phyloP scores from a whole-genome alignment of 2,888 invertebrate species.

The Napeogenes inachia region DNA sequence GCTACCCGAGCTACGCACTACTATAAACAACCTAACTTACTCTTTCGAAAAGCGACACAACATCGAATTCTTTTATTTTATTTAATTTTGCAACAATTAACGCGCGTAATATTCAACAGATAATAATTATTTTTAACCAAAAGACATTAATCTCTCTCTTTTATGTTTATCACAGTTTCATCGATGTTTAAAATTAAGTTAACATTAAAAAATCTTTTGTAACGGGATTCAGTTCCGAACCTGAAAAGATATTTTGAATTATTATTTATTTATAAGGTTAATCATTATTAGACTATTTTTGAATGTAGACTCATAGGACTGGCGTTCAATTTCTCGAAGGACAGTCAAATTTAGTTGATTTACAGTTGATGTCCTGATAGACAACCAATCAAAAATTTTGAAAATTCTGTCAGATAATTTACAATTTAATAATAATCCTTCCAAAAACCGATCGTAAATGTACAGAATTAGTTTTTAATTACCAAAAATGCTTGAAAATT shows the following conservation, averaged over 20 bases:
- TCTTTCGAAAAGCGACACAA: slow-evolving; percentile 63
- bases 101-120: slow-evolving; percentile 49
- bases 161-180: slow-evolving; percentile 34
- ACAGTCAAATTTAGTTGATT: no score
- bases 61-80: slow-evolving; percentile 60
- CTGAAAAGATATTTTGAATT: slow-evolving; percentile 17
- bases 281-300: neutral
- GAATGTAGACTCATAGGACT: neutral
- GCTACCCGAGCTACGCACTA: slow-evolving; percentile 17
- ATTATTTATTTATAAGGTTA: neutral
- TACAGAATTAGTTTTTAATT: neutral
- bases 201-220: slow-evolving; percentile 13
- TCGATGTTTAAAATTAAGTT: slow-evolving; percentile 27
- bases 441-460: no score
- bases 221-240: slow-evolving; percentile 22
- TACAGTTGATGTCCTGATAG: no score
- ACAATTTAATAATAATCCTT: no score
- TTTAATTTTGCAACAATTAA: slow-evolving; percentile 57
- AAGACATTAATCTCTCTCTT: slow-evolving; percentile 29
- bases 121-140: slow-evolving; percentile 18
- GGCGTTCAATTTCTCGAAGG: no score
- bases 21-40: slow-evolving; percentile 48
- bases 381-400: no score
- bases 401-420: no score
- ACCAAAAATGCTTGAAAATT: slow-evolving; percentile 1